phyloP scores from a whole-genome alignment of 2,888 invertebrate genomes.

The Drosophila hamatofila region DNA sequence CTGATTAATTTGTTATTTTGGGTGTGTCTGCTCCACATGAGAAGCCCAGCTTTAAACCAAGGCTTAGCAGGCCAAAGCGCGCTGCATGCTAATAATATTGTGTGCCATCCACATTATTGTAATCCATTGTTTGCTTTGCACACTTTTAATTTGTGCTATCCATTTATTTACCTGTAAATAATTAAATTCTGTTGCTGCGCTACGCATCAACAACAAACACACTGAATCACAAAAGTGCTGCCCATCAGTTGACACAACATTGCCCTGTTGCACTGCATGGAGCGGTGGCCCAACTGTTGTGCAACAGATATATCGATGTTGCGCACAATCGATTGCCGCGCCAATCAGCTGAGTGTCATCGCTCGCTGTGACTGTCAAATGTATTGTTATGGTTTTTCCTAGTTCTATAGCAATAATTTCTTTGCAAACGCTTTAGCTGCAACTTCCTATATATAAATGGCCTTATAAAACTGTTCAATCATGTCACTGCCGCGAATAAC shows the following conservation, averaged over 20 bases:
- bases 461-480: slow-evolving; percentile 12
- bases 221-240: slow-evolving; percentile 48
- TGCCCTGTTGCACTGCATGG: slow-evolving; percentile 7
- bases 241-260: slow-evolving; percentile 32
- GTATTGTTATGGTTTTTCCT: slow-evolving; percentile 47
- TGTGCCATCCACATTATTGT: neutral
- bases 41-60: slow-evolving; percentile 52
- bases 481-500: slow-evolving; percentile 86
- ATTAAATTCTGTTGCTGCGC: slow-evolving; percentile 41
- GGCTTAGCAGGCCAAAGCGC: neutral
- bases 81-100: neutral
- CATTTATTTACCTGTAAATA: slow-evolving; percentile 55
- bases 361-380: slow-evolving; percentile 26
- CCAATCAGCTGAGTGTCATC: slow-evolving; percentile 30
- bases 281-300: slow-evolving; percentile 36
- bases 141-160: neutral
- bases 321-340: slow-evolving; percentile 10
- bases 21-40: slow-evolving; percentile 56
- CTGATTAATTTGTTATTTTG: slow-evolving; percentile 69
- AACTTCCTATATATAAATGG: slow-evolving; percentile 16
- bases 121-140: neutral
- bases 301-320: slow-evolving; percentile 15
- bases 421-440: neutral
- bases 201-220: slow-evolving; percentile 63
- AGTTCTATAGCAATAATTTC: neutral